These are phyloP conservation scores for Probaryconus sp. DNA, from an alignment of 1,140 invertebrate species.

Conservation along the genomic window DNA sequence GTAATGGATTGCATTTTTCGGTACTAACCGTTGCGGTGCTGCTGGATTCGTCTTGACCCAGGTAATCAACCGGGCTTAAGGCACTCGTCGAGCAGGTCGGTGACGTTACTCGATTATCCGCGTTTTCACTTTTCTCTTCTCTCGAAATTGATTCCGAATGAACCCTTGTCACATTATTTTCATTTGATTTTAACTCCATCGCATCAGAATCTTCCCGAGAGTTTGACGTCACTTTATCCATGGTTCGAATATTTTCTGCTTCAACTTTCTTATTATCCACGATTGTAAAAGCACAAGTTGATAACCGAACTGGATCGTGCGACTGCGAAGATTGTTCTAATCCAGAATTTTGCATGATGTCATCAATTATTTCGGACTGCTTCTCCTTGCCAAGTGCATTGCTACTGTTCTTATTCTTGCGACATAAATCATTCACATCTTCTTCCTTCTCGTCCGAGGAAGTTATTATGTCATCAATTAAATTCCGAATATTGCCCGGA, in stretches of 20 bases:
- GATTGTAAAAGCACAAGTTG: no score
- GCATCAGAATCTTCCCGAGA: no score
- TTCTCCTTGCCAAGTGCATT: conserved; percentile 61
- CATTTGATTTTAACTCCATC: no score
- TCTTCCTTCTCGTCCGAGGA: conserved; percentile 27
- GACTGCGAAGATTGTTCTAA: no score
- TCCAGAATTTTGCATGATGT: conserved; percentile 22
- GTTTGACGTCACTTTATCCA: no score
- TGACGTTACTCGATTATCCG: neutral
- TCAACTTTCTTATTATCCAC: no score
- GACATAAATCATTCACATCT: conserved; percentile 45
- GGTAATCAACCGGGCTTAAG: conserved; percentile 44
- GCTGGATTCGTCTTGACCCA: conserved; percentile 74
- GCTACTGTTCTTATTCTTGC: conserved; percentile 34
- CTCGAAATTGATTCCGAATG: neutral
- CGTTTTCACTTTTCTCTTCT: neutral
- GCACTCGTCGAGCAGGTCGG: conserved; percentile 18
- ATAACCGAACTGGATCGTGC: no score
- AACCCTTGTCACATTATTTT: neutral
- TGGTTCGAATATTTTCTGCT: no score
- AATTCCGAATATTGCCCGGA: conserved; percentile 48
- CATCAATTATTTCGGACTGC: conserved; percentile 63
- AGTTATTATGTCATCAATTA: conserved; percentile 51
- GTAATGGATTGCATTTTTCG: conserved; percentile 75
- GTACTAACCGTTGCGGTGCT: conserved; percentile 79